Percentiles rank a stretch among this genome's conserved stretches.
Conservation (phyloP, 1,140 invertebrate genomes). For the Watersipora subatra region DNA sequence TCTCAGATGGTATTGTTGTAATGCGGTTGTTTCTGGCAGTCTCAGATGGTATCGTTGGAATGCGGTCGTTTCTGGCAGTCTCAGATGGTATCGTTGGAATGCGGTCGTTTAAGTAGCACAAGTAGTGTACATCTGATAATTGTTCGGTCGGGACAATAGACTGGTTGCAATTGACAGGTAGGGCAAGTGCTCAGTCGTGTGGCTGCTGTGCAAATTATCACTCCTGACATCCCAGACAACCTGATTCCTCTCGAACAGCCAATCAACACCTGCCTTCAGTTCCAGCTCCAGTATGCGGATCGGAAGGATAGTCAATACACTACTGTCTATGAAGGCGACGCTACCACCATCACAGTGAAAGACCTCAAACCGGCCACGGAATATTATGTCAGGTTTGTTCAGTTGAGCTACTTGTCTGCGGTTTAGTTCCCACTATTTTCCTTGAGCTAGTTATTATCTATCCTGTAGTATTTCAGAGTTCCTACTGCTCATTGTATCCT, state of each 20-base stretch:
- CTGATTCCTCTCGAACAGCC: neutral
- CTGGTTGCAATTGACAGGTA: no score
- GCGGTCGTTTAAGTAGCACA: no score
- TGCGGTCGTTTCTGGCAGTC: no score
- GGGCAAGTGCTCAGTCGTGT: no score
- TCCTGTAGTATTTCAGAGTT: no score
- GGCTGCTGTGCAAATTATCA: neutral
- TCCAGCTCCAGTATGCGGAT: neutral
- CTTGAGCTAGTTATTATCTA: no score
- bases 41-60: no score
- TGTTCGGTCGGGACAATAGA: no score
- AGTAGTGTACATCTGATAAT: no score
- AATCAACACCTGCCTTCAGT: neutral
- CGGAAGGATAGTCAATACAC: conserved; percentile 21
- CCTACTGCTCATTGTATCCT: no score
- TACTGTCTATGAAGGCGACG: conserved; percentile 22
- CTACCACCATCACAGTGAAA: conserved; percentile 46
- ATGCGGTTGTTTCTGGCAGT: neutral
- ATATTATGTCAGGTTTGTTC: conserved; percentile 54
- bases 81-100: no score
- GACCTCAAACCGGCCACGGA: conserved; percentile 66
- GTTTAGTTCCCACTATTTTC: neutral
- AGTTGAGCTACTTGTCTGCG: neutral
- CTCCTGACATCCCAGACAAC: neutral
- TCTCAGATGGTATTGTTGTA: neutral